These are phyloP conservation scores for Drosophila tsacasi DNA, from an alignment of 1,140 invertebrate species.

Conservation along the genomic window DNA sequence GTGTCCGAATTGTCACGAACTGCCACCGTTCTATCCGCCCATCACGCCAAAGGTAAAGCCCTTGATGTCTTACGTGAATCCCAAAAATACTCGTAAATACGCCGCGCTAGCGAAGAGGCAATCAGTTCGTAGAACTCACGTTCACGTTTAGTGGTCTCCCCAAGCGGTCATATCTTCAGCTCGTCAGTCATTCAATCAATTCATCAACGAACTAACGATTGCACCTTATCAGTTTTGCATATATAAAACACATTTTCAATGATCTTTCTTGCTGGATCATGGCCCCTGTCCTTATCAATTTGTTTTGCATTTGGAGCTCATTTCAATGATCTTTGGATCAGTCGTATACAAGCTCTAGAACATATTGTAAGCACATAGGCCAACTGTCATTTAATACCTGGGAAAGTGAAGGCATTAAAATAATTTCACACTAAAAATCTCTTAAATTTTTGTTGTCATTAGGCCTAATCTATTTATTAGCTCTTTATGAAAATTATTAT, in stretches of 20 bases:
- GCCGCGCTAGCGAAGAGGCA: slow-evolving; percentile 36
- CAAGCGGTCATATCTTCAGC: slow-evolving; percentile 19
- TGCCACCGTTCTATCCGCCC: slow-evolving; percentile 75
- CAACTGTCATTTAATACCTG: too few relatives aligned
- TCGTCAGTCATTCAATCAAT: slow-evolving; percentile 31
- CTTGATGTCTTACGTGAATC: slow-evolving; percentile 51
- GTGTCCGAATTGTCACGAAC: slow-evolving; percentile 83
- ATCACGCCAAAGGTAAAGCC: slow-evolving; percentile 75
- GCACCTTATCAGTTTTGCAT: slow-evolving; percentile 16
- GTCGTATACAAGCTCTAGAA: neutral
- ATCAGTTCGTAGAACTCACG: slow-evolving; percentile 36
- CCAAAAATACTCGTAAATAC: slow-evolving; percentile 25
- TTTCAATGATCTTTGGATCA: slow-evolving; percentile 2
- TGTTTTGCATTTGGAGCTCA: neutral
- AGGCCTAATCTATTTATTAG: neutral
- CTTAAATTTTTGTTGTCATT: neutral
- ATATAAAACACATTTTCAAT: slow-evolving; percentile 2
- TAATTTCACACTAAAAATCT: neutral
- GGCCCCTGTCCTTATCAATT: slow-evolving; percentile 2
- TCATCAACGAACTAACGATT: slow-evolving; percentile 1
- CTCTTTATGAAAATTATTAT: neutral
- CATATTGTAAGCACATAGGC: too few relatives aligned
- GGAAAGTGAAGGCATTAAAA: neutral
- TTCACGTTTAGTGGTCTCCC: slow-evolving; percentile 4
- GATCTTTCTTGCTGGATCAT: neutral